Evolutionary conservation across 2,113 vertebrate genomes (phyloP).

Genomic region (Origma solitaria): DNA sequence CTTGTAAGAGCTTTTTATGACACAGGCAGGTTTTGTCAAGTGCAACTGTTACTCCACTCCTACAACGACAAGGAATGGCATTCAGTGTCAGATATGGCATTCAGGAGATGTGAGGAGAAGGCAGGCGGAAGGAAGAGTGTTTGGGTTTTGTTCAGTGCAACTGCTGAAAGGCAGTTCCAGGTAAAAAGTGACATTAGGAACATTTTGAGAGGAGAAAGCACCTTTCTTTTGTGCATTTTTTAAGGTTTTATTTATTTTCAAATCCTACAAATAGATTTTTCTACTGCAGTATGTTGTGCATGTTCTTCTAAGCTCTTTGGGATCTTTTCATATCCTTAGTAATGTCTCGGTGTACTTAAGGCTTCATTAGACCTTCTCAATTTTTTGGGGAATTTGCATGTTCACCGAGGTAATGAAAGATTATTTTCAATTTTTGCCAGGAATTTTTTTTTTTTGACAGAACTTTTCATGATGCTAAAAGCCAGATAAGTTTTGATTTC

Average conservation of each 20-base stretch:
- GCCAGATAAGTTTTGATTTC: neutral
- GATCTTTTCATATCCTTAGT: neutral
- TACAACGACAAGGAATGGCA: neutral
- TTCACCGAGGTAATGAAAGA: neutral
- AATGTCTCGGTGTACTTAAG: neutral
- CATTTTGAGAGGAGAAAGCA: neutral
- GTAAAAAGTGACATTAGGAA: neutral
- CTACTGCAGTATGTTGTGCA: neutral
- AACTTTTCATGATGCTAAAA: constrained; percentile 1
- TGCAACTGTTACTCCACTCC: neutral
- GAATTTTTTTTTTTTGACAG: neutral
- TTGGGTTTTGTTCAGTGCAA: neutral
- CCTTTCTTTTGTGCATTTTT: neutral
- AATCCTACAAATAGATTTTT: neutral
- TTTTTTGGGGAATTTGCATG: neutral
- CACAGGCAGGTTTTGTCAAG: neutral
- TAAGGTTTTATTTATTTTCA: neutral
- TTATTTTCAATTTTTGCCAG: neutral
- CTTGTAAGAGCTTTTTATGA: neutral
- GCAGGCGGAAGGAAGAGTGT: neutral
- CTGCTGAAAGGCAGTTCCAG: neutral
- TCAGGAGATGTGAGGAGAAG: neutral
- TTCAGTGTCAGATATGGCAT: neutral
- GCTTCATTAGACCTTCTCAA: neutral
- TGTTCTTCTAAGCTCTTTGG: neutral